phyloP scores from a whole-genome alignment of 2,113 vertebrate species.

The Sander lucioperca region DNA sequence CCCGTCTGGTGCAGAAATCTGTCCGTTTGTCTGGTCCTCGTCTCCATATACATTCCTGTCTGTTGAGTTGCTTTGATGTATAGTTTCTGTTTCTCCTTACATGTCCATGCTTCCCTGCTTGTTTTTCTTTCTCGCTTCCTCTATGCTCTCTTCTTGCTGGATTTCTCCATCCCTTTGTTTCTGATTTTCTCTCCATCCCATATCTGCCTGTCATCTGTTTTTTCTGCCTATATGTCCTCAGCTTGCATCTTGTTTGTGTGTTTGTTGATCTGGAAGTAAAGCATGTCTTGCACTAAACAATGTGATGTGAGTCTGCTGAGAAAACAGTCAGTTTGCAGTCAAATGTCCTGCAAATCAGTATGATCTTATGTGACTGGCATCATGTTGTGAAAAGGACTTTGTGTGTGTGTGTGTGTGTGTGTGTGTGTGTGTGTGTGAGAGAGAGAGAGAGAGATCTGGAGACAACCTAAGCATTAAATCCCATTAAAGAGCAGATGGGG shows the following conservation, averaged over 20 bases:
- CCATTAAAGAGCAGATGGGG: slow-evolving; percentile 42
- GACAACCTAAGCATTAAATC: slow-evolving; percentile 44
- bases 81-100: not conserved
- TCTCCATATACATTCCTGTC: not conserved
- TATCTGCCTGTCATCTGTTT: slow-evolving; percentile 3
- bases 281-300: not conserved
- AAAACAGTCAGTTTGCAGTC: slow-evolving; percentile 22
- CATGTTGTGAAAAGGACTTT: slow-evolving; percentile 11
- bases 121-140: rapidly evolving
- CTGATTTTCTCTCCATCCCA: not conserved
- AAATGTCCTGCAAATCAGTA: slow-evolving; percentile 6
- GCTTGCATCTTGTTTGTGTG: not conserved
- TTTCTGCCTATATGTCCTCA: not conserved
- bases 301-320: slow-evolving; percentile 22
- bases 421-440: not conserved
- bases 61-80: not conserved
- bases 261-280: slow-evolving; percentile 27
- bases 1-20: not conserved
- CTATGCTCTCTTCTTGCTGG: not conserved
- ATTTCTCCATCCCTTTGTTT: not conserved
- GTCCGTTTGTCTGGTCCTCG: slow-evolving; percentile 15
- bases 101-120: not conserved
- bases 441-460: no score
- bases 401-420: not conserved
- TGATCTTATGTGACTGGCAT: slow-evolving; percentile 10